A percentile compares a stretch with the other conserved stretches of the same genome.
phyloP scores from a whole-genome alignment of 2,888 invertebrate genomes.

The Ommatoiulus sabulosus region DNA sequence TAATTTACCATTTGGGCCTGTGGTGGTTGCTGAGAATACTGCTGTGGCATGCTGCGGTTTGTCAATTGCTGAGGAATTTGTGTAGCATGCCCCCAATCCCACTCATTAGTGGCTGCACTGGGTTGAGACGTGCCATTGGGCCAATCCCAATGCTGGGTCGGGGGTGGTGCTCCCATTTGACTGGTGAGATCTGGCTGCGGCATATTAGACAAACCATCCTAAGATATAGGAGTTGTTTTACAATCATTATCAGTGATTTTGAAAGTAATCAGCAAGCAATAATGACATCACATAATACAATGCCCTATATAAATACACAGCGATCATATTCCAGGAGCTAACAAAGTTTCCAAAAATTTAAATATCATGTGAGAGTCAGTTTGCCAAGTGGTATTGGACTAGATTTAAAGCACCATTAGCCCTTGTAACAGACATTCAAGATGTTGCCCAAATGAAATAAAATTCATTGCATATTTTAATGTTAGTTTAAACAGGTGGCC shows the following conservation, averaged over 20 bases:
- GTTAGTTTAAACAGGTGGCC: no score
- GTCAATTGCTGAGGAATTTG: background rate
- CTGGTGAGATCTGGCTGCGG: constrained; percentile 11
- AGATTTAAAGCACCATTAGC: no score
- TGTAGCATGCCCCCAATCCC: background rate
- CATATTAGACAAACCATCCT: constrained; percentile 24
- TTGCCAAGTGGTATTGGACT: no score
- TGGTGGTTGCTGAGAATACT: constrained; percentile 3
- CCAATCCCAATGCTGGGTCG: constrained; percentile 45
- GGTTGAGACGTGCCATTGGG: constrained; percentile 37
- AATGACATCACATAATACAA: background rate
- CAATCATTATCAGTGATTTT: background rate
- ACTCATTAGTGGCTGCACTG: background rate
- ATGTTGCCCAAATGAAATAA: no score
- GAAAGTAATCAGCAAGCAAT: background rate
- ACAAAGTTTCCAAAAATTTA: no score
- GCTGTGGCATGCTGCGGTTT: background rate
- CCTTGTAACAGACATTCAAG: no score
- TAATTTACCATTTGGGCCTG: background rate
- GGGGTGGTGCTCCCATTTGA: constrained; percentile 42
- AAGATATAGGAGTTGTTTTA: background rate
- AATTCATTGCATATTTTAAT: no score
- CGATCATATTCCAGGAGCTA: background rate
- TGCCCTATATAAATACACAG: background rate
- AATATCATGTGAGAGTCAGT: no score